Evolutionary conservation across 2,113 vertebrate species (phyloP), one percentile per base, ranked within the genome.

Genomic region (Puntigrus tetrazona): DNA sequence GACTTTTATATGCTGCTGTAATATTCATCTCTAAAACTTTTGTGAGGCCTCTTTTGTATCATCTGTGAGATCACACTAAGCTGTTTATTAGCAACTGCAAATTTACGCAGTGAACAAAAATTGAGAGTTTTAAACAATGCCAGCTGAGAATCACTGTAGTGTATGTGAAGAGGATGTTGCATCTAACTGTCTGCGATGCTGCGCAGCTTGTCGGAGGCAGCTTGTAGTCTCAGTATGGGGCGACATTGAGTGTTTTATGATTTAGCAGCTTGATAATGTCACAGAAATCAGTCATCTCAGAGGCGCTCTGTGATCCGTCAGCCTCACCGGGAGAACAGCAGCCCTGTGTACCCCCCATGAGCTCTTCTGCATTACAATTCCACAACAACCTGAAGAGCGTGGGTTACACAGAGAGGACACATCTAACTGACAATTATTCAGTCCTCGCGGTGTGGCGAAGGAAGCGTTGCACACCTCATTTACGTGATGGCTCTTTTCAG

Each of bases 271-370:
- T 84, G 82, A 88, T 84, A 86, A 86, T 88, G 81, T 70, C 81
- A 83, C 63, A 81, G 84, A 83, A 76, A 81, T 88, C 63, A 88
- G 80, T 79, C 80, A 87, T 79, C 47, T 83, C 76, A 61, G 47
- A 87, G 87, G 81, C 77, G 36, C 86, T 85, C 16, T 78, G 87
- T 89, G 84, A 90, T 90, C 86, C 86, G 88, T 90, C 92, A 91
- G 81, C 86, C 88, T 89, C 85, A 81, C 84, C 18, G 77, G 83
- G 80, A 87, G 88, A 83, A 89, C 84, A 86, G 85, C 86, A 88
- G 77, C 84, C 73, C 47, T 59, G 8, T 1, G 7, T 50, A 38
- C 25, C 55, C 75, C 55, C 83, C 86, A 83, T 75, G 50, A 78
- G 57, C 47, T 70, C 27, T 22, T 76, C 25, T 4, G 31, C 10